A percentile compares a stretch with the other conserved stretches of the same genome.
These are phyloP conservation scores for Emberiza fucata DNA, from an alignment of 2,113 vertebrate genomes.

Conservation along the genomic window DNA sequence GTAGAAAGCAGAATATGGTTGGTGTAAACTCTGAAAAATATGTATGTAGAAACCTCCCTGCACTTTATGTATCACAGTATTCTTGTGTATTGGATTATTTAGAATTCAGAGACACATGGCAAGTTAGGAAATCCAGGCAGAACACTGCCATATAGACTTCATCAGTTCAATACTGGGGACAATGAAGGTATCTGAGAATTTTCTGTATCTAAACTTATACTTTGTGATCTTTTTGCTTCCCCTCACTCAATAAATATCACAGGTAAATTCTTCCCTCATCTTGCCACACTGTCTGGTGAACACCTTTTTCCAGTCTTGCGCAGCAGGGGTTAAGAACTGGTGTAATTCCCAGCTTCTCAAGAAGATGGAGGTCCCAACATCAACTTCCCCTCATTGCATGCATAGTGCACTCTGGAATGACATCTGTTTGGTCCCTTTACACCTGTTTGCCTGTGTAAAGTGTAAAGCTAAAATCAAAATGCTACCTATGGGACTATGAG, in stretches of 20 bases:
- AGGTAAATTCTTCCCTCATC: neutral
- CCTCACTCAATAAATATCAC: neutral
- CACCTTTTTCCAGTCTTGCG: neutral
- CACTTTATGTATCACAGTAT: neutral
- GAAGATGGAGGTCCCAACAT: neutral
- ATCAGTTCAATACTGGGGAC: neutral
- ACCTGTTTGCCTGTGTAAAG: neutral
- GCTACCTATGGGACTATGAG: neutral
- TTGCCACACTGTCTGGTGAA: neutral
- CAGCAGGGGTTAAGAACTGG: neutral
- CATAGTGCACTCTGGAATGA: neutral
- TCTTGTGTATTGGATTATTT: neutral
- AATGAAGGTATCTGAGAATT: neutral
- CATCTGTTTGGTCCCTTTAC: neutral
- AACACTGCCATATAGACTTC: neutral
- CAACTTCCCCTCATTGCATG: neutral
- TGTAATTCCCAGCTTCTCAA: neutral
- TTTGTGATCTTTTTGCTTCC: neutral
- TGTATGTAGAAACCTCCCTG: accelerated
- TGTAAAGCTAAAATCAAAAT: neutral
- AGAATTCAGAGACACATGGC: neutral
- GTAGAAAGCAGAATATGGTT: neutral
- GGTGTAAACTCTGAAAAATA: neutral
- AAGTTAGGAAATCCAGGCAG: neutral
- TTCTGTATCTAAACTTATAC: neutral